Base-by-base conservation (phyloP, 2,888 invertebrate species). In the Cantharis rufa region DNA sequence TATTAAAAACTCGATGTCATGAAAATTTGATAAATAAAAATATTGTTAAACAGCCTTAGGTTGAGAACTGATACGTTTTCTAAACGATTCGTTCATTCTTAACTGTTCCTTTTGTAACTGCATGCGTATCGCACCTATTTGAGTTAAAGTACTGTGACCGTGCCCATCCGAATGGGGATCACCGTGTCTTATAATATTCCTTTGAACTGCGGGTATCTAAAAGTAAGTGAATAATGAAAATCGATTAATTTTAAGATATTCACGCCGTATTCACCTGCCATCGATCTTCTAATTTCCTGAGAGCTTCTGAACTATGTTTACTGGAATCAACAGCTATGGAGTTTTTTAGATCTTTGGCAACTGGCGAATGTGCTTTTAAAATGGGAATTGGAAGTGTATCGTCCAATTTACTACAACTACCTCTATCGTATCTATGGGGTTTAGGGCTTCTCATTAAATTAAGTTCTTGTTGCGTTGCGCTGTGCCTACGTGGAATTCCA, bases 51-150 rank as follows among this genome's bases (percentile, higher is more conserved):
- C 87, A 85, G 87, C 87, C 85, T 87, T 86, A 82, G 87, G 86
- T 86, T 87, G 87, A 85, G 86, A 83, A 81, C 85, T 81, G 80
- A 85, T 86, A 80, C 87, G 86, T 83, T 85, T 86, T 78, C 86
- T 84, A 81, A 88, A 82, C 71, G 86, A 85, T 82, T 88, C 89
- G 86, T 92, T 92, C 80, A 92, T 86, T 81, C 91, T 90, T 76
- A 93, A 84, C 84, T 92, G 92, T 76, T 93, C 93, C 64, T 92
- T 88, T 81, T 93, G 93, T 82, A 93, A 83, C 82, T 93, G 93
- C 81, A 92, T 89, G 62, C 93, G 86, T 75, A 93, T 93, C 13
- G 93, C 92, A 0, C 93, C 93, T 61, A 93, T 86, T 84, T 93
- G 93, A 0, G 93, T 93, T 78, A 93, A 83, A 76, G 93, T 92